These are phyloP conservation scores for Oligia strigilis DNA, from an alignment of 2,888 invertebrate species.

Conservation along the genomic window DNA sequence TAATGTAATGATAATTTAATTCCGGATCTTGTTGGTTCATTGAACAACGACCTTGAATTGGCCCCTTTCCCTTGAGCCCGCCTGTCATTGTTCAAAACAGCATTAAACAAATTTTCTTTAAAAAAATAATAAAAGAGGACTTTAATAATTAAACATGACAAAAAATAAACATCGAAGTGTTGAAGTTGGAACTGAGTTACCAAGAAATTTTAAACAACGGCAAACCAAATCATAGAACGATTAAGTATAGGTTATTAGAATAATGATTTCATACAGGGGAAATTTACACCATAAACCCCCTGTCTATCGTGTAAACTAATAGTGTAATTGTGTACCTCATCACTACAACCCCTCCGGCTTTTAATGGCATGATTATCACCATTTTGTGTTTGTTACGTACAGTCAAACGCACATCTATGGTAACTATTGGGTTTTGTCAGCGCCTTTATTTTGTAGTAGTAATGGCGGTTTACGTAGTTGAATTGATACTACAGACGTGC, in stretches of 20 bases:
- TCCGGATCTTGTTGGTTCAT: neutral
- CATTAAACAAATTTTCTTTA: neutral
- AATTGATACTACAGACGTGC: neutral
- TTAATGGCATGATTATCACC: constrained; percentile 3
- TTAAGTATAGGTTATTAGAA: neutral
- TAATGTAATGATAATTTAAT: constrained; percentile 8
- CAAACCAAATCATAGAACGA: neutral
- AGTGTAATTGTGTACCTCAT: constrained; percentile 15
- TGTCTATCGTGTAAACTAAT: constrained; percentile 5
- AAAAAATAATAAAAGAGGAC: neutral
- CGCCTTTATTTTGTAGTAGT: neutral
- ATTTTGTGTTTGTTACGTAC: constrained; percentile 11
- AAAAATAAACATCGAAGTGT: neutral
- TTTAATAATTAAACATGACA: neutral
- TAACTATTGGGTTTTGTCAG: neutral
- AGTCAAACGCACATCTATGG: neutral
- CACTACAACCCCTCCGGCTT: neutral
- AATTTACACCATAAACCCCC: neutral
- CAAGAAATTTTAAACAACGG: neutral
- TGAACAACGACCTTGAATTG: constrained; percentile 1
- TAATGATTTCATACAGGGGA: neutral
- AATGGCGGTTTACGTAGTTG: neutral
- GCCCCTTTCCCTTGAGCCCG: neutral
- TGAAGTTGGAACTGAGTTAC: neutral
- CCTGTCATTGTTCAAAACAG: neutral